Base-by-base conservation (phyloP, 1,140 invertebrate genomes). In the Drosophila melanica region DNA sequence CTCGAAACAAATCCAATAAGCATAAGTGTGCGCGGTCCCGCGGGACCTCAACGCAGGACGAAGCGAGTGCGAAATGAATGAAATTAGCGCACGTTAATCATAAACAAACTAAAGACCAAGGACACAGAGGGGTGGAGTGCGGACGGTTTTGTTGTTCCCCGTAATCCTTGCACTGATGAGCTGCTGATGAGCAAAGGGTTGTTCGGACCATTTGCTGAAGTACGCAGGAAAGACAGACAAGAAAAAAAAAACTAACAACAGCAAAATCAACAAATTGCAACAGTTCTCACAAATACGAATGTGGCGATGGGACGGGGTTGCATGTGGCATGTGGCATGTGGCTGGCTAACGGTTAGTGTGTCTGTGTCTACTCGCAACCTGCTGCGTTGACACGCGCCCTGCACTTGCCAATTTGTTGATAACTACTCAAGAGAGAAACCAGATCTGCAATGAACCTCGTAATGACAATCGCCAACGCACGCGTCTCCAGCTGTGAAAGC, bases 51-150 rank as follows among this genome's bases (percentile, higher is more conserved):
- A 4, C 14, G 14, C 42, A 16, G 42, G 16, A 45, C 55, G 12
- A 50, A 42, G 45, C 62, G 71, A 79, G 75, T 78, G 82, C 70
- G 60, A 87, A 87, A 87, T 79, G 81, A 87, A 87, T 82, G 81
- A 86, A 87, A 86, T 86, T 86, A 86, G 81, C 81, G 81, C 64
- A 84, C 82, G 82, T 86, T 86, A 86, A 87, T 86, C 81, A 86
- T 87, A 87, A 86, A 86, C 81, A 86, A 86, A 87, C 79, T 53
- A 59, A 72, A 69, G 55, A 60, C 53, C 37, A 20, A 23, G 12
- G 42, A 27, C 54, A 27, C 54, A 20, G 6, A 20, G 7, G 18
- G 33, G 20, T 18, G 37, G 4, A 6, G 16, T 10, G 50, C 9
- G 50, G 6, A 14, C 45, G 10, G 27, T 18, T 16, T 50, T 30